Conservation (phyloP, 2,113 vertebrate species). For the Miniopterus natalensis region DNA sequence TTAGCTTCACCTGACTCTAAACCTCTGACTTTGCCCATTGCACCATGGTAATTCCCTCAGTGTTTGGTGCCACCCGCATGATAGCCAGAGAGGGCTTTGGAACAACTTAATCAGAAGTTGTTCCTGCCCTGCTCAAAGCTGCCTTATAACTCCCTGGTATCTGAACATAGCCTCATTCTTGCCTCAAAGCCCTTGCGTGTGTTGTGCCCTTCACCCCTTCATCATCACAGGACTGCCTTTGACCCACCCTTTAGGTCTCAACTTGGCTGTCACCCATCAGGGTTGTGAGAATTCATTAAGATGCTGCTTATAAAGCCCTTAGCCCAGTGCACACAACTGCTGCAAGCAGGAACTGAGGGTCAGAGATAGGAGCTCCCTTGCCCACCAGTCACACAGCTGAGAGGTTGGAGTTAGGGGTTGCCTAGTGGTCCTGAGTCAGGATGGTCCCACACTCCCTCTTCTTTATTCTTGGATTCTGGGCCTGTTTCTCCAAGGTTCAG, state of each 20-base stretch:
- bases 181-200: neutral
- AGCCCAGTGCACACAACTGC: neutral
- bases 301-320: neutral
- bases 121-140: neutral
- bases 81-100: neutral
- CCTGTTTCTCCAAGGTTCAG: neutral
- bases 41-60: neutral
- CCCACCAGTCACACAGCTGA: neutral
- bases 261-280: neutral
- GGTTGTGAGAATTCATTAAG: neutral
- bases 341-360: neutral
- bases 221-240: neutral
- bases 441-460: neutral
- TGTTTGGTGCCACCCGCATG: neutral
- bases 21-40: neutral
- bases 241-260: neutral
- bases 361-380: no score
- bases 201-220: neutral
- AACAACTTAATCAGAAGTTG: neutral
- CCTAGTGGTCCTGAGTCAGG: neutral
- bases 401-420: neutral
- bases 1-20: neutral
- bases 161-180: neutral
- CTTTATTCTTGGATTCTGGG: neutral
- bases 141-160: neutral